These are phyloP conservation scores for Garrulus glandarius DNA, from an alignment of 2,797 vertebrate species.

Conservation along the genomic window DNA sequence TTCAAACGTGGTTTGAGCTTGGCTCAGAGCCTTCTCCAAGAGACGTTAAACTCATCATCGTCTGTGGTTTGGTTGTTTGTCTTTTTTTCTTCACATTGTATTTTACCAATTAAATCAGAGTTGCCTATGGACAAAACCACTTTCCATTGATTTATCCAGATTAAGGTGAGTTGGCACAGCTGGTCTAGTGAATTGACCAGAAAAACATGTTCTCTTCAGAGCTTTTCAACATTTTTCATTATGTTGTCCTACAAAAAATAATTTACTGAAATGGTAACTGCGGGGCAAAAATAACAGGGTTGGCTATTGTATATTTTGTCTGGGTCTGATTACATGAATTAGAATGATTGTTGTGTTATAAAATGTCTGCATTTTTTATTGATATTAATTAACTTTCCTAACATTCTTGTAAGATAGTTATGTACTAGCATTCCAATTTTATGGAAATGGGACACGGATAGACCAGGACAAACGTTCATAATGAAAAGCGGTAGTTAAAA, in stretches of 20 bases:
- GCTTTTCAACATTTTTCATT: neutral
- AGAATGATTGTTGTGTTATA: neutral
- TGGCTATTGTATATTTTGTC: neutral
- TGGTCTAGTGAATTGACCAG: neutral
- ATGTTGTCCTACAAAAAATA: neutral
- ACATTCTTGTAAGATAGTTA: neutral
- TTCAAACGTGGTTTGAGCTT: neutral
- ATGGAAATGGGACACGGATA: neutral
- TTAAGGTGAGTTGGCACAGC: neutral
- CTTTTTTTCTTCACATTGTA: neutral
- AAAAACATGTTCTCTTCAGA: neutral
- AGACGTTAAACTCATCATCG: neutral
- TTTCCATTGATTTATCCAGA: constrained; percentile 10
- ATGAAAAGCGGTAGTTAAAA: neutral
- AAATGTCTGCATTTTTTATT: neutral
- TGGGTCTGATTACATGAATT: neutral
- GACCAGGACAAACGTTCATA: neutral
- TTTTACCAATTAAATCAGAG: constrained; percentile 19
- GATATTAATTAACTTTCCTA: neutral
- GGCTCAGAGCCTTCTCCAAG: neutral
- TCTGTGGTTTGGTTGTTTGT: neutral
- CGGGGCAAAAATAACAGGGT: neutral
- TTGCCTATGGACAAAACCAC: neutral
- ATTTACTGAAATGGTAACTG: neutral
- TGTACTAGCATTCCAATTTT: neutral